Conservation (phyloP, 2,113 vertebrate species). For the Chauna torquata region DNA sequence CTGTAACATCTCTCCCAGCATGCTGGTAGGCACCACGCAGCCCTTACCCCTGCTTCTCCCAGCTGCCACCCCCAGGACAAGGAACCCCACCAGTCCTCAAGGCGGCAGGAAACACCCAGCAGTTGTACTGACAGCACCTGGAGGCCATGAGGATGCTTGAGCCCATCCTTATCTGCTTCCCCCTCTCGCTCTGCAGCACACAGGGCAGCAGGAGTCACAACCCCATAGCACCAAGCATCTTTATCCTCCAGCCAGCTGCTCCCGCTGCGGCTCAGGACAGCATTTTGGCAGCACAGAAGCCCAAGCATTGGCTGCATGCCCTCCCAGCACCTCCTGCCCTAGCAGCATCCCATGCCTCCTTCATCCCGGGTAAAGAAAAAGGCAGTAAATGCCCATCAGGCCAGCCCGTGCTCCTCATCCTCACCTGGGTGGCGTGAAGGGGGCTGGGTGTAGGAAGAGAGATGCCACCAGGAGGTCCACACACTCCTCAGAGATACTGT, state of each 20-base stretch:
- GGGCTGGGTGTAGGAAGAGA: conserved; percentile 90
- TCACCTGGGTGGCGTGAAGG: conserved; percentile 90
- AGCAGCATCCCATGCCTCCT: neutral
- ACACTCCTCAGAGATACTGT: conserved; percentile 84
- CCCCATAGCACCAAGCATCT: neutral
- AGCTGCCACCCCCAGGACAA: accelerated
- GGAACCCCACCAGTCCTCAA: neutral
- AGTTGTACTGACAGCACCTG: neutral
- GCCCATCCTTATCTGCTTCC: neutral
- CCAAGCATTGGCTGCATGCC: neutral
- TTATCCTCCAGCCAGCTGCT: neutral
- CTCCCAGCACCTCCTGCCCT: neutral
- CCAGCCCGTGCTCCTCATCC: neutral
- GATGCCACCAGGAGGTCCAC: conserved; percentile 90
- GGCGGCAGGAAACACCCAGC: neutral
- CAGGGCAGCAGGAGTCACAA: accelerated
- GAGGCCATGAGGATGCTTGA: accelerated
- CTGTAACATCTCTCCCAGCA: accelerated
- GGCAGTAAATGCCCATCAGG: accelerated
- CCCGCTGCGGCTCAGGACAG: neutral
- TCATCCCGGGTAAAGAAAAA: neutral
- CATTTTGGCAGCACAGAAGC: neutral
- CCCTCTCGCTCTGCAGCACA: accelerated
- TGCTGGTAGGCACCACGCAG: neutral
- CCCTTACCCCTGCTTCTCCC: neutral